Conservation (phyloP, 2,113 vertebrate genomes). For the Oreotragus oreotragus region DNA sequence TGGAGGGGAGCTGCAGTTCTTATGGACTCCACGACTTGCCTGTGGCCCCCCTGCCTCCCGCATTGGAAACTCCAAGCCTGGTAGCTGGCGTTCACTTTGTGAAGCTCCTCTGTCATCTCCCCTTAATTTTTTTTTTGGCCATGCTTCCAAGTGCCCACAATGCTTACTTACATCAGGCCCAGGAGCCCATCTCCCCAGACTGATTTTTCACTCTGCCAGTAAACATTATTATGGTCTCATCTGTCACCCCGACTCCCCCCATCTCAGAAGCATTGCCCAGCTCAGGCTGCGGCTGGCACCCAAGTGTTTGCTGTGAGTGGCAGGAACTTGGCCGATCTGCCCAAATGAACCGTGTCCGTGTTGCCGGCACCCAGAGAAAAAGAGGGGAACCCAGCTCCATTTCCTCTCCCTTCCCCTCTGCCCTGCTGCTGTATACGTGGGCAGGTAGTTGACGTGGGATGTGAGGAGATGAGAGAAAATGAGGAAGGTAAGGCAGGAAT, state of each 20-base stretch:
- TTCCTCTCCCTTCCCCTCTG: not conserved
- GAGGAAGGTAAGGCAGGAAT: constrained; percentile 36
- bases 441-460: not conserved
- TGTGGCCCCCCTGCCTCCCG: not conserved
- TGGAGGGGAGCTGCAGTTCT: not conserved
- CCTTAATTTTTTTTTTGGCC: not conserved
- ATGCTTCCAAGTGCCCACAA: not conserved
- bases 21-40: accelerated
- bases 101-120: too few species aligned
- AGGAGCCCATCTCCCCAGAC: too few species aligned
- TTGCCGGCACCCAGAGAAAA: accelerated
- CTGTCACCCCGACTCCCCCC: not conserved
- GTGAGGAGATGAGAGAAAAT: not conserved
- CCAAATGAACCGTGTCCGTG: not conserved
- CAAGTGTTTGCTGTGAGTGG: not conserved
- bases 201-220: not conserved
- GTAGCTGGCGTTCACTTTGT: not conserved
- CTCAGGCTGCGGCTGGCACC: not conserved
- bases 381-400: not conserved
- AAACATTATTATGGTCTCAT: not conserved
- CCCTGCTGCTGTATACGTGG: not conserved
- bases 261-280: not conserved
- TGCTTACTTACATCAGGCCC: not conserved
- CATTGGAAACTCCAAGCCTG: not conserved
- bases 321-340: not conserved